A percentile compares a stretch with the other conserved stretches of the same genome.
Conservation (phyloP, 2,113 vertebrate species). For the Bubo bubo region DNA sequence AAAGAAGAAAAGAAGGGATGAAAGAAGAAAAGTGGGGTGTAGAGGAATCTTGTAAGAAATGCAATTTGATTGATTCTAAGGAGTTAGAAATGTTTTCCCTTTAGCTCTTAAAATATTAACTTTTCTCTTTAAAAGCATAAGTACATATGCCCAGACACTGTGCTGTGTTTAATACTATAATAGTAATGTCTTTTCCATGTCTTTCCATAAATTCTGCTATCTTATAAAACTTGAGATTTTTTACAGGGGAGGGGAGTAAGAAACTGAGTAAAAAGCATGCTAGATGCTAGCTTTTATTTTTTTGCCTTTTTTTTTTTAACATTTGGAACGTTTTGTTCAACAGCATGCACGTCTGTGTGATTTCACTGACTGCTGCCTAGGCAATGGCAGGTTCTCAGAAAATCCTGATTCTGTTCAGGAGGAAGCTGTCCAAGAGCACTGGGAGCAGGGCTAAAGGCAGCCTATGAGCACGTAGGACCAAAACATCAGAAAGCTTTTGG, state of each 20-base stretch:
- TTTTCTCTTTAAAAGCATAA: background rate
- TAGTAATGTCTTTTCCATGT: conserved; percentile 53
- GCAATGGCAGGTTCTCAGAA: conserved; percentile 18
- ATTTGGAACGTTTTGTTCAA: conserved; percentile 14
- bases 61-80: background rate
- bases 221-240: conserved; percentile 25
- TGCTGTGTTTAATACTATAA: background rate
- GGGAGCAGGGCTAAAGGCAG: background rate
- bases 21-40: background rate
- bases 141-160: background rate
- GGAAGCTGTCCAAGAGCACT: conserved; percentile 22
- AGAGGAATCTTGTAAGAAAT: background rate
- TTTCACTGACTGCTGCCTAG: conserved; percentile 18
- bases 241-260: background rate
- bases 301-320: background rate
- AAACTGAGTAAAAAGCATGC: background rate
- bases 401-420: background rate
- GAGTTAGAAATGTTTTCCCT: background rate
- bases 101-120: background rate
- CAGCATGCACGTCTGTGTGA: conserved; percentile 1
- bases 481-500: conserved; percentile 24
- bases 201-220: conserved; percentile 8
- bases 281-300: background rate
- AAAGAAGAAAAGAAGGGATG: background rate
- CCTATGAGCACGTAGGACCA: background rate